Evolutionary conservation across 2,888 invertebrate species (phyloP), one percentile per base, ranked within the genome.

Genomic region (Quadroppia sp.): DNA sequence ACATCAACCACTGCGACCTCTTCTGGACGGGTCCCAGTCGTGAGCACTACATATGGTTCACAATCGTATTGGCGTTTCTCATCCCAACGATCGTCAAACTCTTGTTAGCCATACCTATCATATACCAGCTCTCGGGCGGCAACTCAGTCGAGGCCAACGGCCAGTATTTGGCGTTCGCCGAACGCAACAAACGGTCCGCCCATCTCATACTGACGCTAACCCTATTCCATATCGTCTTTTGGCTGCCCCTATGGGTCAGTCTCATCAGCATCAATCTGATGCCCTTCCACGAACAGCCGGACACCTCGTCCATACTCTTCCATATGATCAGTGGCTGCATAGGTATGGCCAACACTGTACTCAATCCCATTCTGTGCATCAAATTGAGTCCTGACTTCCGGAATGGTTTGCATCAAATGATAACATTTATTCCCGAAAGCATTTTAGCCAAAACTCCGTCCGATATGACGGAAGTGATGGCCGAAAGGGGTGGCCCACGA

Each of bases 261-360:
- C 56, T 74, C 23, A 74, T 74, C 53, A 74, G 74, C 25, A 70
- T 74, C 6, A 74, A 74, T 42, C 32, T 74, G 20, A 45, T 74
- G 50, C 74, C 74, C 15, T 23, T 53, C 42, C 70, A 48, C 17
- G 74, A 74, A 45, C 48, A 50, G 56, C 74, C 74, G 28, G 74
- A 74, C 45, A 74, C 48, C 17, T 71, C 70, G n/a, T 69, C 74
- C 42, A 74, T 74, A 15, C 70, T 74, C 25, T 74, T 74, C 36
- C 74, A 74, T 61, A 74, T 74, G 74, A 74, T 74, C 23, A 71
- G 70, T 71, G 74, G 74, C 1, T 74, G 74, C 70, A 50, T 74
- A 42, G 74, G 74, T 13, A 74, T 74, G 70, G 71, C 59, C 2
- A 71, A 71, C 30, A 74, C 74, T 42, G 74, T 74, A 4, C 17